Conservation (phyloP, 2,797 vertebrate genomes). For the Amphiprion clarkii region DNA sequence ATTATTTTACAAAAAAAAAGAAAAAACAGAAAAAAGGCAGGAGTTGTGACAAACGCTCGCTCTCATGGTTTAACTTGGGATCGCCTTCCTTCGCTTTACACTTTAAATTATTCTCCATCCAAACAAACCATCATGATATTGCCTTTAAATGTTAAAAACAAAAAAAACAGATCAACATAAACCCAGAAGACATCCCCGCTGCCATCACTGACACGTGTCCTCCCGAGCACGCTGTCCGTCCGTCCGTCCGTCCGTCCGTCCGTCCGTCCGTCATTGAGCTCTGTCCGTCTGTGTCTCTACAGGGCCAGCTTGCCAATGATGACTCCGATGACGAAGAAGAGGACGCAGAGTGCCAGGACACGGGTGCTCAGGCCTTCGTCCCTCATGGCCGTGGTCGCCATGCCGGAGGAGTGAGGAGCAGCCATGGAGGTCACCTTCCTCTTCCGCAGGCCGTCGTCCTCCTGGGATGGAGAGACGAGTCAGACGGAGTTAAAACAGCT, state of each 20-base stretch:
- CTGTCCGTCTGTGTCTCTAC: slow-evolving; percentile 80
- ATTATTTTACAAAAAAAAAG: slow-evolving; percentile 51
- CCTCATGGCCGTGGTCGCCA: slow-evolving; percentile 80
- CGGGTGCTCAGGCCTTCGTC: slow-evolving; percentile 91
- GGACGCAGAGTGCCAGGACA: slow-evolving; percentile 90
- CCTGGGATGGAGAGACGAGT: slow-evolving; percentile 72
- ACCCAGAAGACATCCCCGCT: slow-evolving; percentile 69
- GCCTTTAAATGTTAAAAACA: slow-evolving; percentile 60
- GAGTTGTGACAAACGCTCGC: slow-evolving; percentile 61
- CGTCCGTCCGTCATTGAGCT: slow-evolving; percentile 62
- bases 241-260: slow-evolving; percentile 40
- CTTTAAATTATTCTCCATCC: slow-evolving; percentile 68
- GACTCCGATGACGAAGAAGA: slow-evolving; percentile 96
- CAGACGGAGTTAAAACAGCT: slow-evolving; percentile 5
- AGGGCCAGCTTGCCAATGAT: slow-evolving; percentile 95
- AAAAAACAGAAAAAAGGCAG: slow-evolving; percentile 44
- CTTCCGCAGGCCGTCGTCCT: slow-evolving; percentile 94
- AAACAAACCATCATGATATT: slow-evolving; percentile 69
- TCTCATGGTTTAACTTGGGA: slow-evolving; percentile 61
- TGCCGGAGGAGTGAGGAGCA: slow-evolving; percentile 77
- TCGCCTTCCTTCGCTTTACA: slow-evolving; percentile 67
- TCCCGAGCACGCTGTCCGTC: slow-evolving; percentile 45
- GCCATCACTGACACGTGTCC: slow-evolving; percentile 56
- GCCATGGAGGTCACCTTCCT: slow-evolving; percentile 84
- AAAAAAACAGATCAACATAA: slow-evolving; percentile 62